Evolutionary conservation across 1,140 invertebrate species (phyloP).

Genomic region (Microplitis mediator): DNA sequence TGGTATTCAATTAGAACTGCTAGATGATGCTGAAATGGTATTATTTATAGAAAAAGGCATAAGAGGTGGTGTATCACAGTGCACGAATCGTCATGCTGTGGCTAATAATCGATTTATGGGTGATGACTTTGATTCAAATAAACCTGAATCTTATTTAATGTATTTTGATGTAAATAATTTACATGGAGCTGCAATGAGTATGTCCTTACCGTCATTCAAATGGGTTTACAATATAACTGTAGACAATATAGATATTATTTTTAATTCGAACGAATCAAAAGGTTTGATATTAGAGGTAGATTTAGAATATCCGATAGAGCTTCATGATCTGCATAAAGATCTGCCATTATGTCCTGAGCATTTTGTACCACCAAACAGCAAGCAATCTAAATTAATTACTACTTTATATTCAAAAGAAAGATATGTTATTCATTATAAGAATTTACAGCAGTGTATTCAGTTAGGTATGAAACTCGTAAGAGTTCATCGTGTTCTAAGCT

Average conservation of each 20-base stretch:
- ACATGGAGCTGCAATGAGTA: slow-evolving; percentile 62
- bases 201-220: slow-evolving; percentile 52
- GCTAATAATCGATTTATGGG: slow-evolving; percentile 59
- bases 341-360: slow-evolving; percentile 37
- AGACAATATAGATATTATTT: not conserved
- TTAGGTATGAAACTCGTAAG: slow-evolving; percentile 58
- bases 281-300: not conserved
- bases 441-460: slow-evolving; percentile 59
- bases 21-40: not conserved
- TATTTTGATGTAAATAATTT: slow-evolving; percentile 65
- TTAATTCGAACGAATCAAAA: not conserved
- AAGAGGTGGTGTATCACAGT: slow-evolving; percentile 50
- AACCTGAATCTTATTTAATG: slow-evolving; percentile 48
- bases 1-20: not conserved
- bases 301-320: not conserved
- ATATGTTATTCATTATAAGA: slow-evolving; percentile 63
- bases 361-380: slow-evolving; percentile 29
- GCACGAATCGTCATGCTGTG: slow-evolving; percentile 47
- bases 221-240: slow-evolving; percentile 42
- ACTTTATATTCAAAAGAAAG: slow-evolving; percentile 53
- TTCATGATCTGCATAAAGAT: not conserved
- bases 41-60: slow-evolving; percentile 51
- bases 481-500: slow-evolving; percentile 61
- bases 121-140: slow-evolving; percentile 49
- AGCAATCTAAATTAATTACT: slow-evolving; percentile 48